These are phyloP conservation scores for Carcharodon carcharias DNA, from an alignment of 2,797 vertebrate species.

Conservation along the genomic window DNA sequence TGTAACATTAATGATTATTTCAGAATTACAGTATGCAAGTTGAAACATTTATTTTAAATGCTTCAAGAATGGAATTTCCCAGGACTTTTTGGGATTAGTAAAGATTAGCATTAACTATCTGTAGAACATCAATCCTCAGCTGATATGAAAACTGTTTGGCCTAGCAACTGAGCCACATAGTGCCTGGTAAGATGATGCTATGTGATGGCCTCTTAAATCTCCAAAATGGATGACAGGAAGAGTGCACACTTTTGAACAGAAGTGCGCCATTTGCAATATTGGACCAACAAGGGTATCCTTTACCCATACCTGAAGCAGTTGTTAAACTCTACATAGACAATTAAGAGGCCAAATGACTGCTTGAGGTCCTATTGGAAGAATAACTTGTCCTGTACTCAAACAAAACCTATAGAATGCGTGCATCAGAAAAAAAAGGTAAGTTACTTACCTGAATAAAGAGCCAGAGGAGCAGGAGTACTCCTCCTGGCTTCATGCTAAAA, in stretches of 20 bases:
- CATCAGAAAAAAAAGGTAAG: not conserved
- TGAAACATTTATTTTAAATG: not conserved
- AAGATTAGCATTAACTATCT: not conserved
- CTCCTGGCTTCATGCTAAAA: too few relatives aligned
- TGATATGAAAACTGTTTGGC: not conserved
- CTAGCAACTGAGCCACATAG: not conserved
- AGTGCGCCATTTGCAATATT: not conserved
- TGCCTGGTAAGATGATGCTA: not conserved
- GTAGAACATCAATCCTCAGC: not conserved
- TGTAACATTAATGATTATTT: not conserved
- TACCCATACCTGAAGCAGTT: not conserved
- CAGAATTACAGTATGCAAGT: not conserved
- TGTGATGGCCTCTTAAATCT: not conserved
- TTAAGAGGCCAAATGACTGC: not conserved
- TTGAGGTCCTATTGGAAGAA: not conserved
- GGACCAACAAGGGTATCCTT: not conserved
- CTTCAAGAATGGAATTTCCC: not conserved
- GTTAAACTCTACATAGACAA: not conserved
- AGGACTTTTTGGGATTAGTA: not conserved
- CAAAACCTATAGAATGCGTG: too few relatives aligned
- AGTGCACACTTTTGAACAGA: not conserved
- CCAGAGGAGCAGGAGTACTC: not conserved
- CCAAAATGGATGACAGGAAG: not conserved
- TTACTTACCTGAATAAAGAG: not conserved
- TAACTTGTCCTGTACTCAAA: not conserved